Percentiles rank a stretch among this genome's conserved stretches.
Conservation (phyloP, 1,140 invertebrate species). For the Zaprionus africanus region DNA sequence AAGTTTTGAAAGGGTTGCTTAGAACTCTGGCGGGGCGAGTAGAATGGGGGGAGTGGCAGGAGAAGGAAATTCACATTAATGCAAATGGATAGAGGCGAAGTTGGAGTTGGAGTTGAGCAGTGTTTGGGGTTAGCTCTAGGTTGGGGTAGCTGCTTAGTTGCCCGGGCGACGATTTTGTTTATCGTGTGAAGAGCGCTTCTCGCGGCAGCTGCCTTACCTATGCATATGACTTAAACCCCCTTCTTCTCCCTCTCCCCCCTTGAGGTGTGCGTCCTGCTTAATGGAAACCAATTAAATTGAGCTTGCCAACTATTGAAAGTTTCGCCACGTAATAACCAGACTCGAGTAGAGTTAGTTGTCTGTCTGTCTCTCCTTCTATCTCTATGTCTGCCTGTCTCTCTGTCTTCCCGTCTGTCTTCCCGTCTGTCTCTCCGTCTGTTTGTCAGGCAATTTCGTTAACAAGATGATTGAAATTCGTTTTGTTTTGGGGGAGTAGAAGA, state of each 20-base stretch:
- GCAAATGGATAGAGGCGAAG: slow-evolving; percentile 27
- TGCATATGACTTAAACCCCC: neutral
- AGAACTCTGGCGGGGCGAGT: neutral
- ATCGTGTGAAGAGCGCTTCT: slow-evolving; percentile 29
- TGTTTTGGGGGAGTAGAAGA: neutral
- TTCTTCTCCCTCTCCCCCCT: neutral
- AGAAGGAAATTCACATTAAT: slow-evolving; percentile 53
- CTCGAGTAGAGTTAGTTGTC: neutral
- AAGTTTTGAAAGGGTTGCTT: slow-evolving; percentile 60
- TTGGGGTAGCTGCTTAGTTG: slow-evolving; percentile 51
- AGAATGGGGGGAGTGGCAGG: no score
- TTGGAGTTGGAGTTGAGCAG: neutral
- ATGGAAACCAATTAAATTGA: slow-evolving; percentile 50
- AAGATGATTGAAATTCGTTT: slow-evolving; percentile 37
- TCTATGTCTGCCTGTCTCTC: neutral
- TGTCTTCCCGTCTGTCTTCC: neutral
- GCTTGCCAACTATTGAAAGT: slow-evolving; percentile 54
- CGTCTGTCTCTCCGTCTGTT: slow-evolving; percentile 8
- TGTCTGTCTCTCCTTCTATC: slow-evolving; percentile 1
- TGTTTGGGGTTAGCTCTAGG: neutral
- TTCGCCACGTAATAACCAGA: slow-evolving; percentile 36
- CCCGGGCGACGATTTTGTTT: slow-evolving; percentile 59
- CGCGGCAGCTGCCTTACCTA: slow-evolving; percentile 23
- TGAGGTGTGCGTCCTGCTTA: slow-evolving; percentile 27
- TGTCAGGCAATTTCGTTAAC: slow-evolving; percentile 35